Evolutionary conservation across 2,113 vertebrate genomes (phyloP), one percentile per base, ranked within the genome.

Genomic region (Sinocyclocheilus rhinocerous): DNA sequence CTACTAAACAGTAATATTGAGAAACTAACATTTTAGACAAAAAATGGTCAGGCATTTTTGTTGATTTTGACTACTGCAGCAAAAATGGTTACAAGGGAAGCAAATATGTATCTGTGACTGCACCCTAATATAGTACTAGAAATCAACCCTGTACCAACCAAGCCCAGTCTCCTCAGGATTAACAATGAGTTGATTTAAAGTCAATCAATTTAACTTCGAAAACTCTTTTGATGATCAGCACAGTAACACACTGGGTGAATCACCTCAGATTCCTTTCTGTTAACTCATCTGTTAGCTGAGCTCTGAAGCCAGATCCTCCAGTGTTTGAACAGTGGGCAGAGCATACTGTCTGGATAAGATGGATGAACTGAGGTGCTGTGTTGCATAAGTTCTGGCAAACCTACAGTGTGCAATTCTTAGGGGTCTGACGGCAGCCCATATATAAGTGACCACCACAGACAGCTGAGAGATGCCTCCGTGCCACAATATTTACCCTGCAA

Each of bases 321-420:
- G 20, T 78, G 52, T 78, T 78, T 78, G 52, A 59, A 52, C 29
- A 78, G 76, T 59, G 76, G 76, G 48, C 45, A 76, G 48, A 77
- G 48, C 8, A 8, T 52, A 59, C 76, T 78, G 76, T 78, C 76
- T 78, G 76, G 9, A 57, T 33, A 59, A 78, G 50, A 78, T 59
- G 76, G 18, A 78, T 78, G 76, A 59, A 78, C 52, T 59, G 52
- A 78, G 26, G 76, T 36, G 50, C 15, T 18, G 10, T 55, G 76
- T 33, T 77, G 76, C 50, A 78, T 13, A 57, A 33, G 29, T 8
- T 59, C 18, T 57, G 76, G 76, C 5, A 50, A 78, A 36, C 48
- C 24, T 52, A 76, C 52, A 59, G 52, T 59, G 52, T 26, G 48
- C 26, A 33, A 16, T 77, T 76, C 69, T 72, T 72, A 26, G 24